phyloP scores from a whole-genome alignment of 2,113 vertebrate species.

The Passer montanus region DNA sequence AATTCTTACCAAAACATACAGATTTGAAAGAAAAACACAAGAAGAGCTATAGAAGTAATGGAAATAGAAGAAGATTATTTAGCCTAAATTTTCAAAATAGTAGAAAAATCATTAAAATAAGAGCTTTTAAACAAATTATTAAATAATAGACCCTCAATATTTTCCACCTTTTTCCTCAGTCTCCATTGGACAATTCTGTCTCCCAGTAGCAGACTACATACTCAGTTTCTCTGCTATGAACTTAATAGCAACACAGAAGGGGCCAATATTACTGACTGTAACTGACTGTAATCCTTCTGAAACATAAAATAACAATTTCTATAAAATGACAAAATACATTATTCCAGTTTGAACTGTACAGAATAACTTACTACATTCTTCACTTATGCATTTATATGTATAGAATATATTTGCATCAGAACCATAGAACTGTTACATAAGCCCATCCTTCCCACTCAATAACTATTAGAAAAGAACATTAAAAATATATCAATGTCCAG shows the following conservation, averaged over 20 bases:
- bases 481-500: background rate
- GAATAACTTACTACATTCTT: background rate
- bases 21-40: background rate
- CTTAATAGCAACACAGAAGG: background rate
- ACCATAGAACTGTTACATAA: background rate
- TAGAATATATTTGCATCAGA: background rate
- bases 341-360: background rate
- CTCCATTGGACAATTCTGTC: background rate
- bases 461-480: background rate
- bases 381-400: background rate
- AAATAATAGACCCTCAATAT: background rate
- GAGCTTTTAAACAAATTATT: background rate
- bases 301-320: background rate
- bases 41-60: background rate
- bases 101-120: background rate
- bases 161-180: background rate
- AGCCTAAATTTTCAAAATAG: background rate
- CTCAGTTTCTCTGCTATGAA: background rate
- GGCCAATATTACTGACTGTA: background rate
- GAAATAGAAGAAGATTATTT: background rate
- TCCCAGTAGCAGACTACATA: background rate
- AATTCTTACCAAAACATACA: background rate
- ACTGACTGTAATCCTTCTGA: background rate
- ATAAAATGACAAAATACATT: background rate
- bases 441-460: background rate